A percentile compares a stretch with the other conserved stretches of the same genome.
phyloP scores from a whole-genome alignment of 2,888 invertebrate species.

The Folsomia candida region DNA sequence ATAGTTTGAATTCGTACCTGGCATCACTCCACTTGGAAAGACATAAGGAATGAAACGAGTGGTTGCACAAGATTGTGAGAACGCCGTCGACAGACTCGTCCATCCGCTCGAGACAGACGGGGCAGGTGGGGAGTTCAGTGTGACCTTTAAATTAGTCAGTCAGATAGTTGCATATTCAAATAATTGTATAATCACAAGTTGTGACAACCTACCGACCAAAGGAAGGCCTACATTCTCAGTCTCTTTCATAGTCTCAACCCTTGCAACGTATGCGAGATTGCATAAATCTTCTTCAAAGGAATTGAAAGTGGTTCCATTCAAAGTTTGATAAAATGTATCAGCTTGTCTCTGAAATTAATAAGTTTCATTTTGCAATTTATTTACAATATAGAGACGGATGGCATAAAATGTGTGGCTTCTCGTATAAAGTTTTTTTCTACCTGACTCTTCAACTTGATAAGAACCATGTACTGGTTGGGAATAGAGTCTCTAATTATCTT shows the following conservation, averaged over 20 bases:
- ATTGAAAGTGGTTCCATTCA: slow-evolving; percentile 90
- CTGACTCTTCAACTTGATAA: slow-evolving; percentile 73
- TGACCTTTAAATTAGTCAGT: slow-evolving; percentile 61
- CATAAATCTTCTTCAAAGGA: slow-evolving; percentile 88
- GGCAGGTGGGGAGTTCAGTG: slow-evolving; percentile 94
- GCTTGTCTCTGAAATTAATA: slow-evolving; percentile 66
- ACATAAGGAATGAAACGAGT: slow-evolving; percentile 95
- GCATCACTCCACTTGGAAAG: slow-evolving; percentile 94
- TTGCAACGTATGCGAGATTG: slow-evolving; percentile 91
- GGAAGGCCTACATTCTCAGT: slow-evolving; percentile 66
- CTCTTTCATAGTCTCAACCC: slow-evolving; percentile 76
- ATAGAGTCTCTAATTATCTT: slow-evolving; percentile 81
- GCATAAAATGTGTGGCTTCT: background rate
- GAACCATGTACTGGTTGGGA: slow-evolving; percentile 96
- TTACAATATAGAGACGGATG: background rate
- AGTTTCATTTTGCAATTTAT: slow-evolving; percentile 2
- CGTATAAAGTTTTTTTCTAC: slow-evolving; percentile 53
- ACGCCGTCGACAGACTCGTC: slow-evolving; percentile 98
- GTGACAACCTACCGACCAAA: slow-evolving; percentile 43
- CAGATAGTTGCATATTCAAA: background rate
- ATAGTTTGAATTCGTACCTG: slow-evolving; percentile 57
- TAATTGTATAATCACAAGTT: background rate
- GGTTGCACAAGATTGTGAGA: slow-evolving; percentile 95
- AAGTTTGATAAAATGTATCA: slow-evolving; percentile 86
- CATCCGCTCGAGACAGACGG: slow-evolving; percentile 94